Base-by-base conservation (phyloP, 2,113 vertebrate species). In the Elanus axillaris region DNA sequence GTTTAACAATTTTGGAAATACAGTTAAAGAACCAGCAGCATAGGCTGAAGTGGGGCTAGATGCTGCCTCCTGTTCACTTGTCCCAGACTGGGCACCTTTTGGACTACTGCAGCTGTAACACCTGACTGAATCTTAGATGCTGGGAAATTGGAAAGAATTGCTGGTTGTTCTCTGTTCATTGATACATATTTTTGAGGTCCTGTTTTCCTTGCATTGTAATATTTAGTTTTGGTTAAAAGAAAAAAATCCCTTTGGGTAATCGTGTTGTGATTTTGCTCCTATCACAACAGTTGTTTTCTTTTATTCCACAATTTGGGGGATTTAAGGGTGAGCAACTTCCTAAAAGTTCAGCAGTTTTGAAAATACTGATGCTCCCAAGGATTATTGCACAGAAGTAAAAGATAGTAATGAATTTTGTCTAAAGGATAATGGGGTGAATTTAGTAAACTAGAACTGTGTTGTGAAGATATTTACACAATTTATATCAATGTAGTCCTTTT, bases 221-320 rank as follows among this genome's bases (percentile, higher is more conserved):
- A 42, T 5, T 2, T 60, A 45, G 14, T 22, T 56, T 27, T 38
- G 52, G 22, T 42, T 60, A 7, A 32, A 79, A 78, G 79, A 34
- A 3, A 20, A 31, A 18, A 34, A 3, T 7, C 1, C 6, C 2
- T 56, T 50, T 58, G 10, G 1, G 9, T 43, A 60, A 59, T 43
- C 1, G 11, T 36, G 19, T 8, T 64, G 8, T 52, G 55, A 47
- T 67, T 86, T 93, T 86, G 7, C 17, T 94, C 13, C 9, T 29
- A 14, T 66, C 16, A 43, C 31, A 89, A 53, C 23, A 55, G 47
- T 50, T 88, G 11, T 79, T 63, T n/a, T 60, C 16, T 62, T 84
- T 13, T 16, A 18, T 64, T 64, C 7, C 31, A 23, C n/a, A 50
- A 15, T 75, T 58, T 22, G 4, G 17, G 48, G 5, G 19, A 53